Evolutionary conservation across 2,888 invertebrate species (phyloP), one percentile per base, ranked within the genome.

Genomic region (Disparrhopalites patrizii): DNA sequence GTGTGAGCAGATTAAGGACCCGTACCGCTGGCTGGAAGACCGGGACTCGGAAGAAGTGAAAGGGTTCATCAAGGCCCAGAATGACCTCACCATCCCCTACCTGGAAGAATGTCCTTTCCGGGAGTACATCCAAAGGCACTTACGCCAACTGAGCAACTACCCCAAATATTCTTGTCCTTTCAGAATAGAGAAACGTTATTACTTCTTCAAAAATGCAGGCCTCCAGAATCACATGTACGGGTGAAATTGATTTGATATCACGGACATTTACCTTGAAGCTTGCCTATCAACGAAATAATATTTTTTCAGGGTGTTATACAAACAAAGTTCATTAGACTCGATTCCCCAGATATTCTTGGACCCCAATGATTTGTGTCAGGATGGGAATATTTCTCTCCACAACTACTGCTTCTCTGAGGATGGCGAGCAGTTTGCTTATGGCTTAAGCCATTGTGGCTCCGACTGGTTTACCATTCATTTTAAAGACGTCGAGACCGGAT

Each of bases 401-500:
- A 84, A 85, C 69, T 86, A 85, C 51, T 82, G 86, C 30, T 94
- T 93, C 81, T 93, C 95, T 1, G 90, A 96, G 76, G 90, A 98
- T 82, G 96, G 96, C n/a, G 83, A 85, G 76, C 87, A 87, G 27
- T 88, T 92, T 81, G 96, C 96, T 0, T 97, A 96, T 81, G 93
- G 91, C 0, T 82, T 98, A 1, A 93, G 93, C 73, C 86, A 87
- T 68, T 93, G 91, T 79, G 98, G 98, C 0, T 95, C 96, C 1
- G 98, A 99, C 79, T 98, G 98, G 98, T 86, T 89, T 73, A 92
- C 90, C 56, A 91, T 98, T 76, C 87, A 87, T 77, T 86, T 92
- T 74, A 87, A 87, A 74, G 84, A 89, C 81, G 87, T 89, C 0
- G 84, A 83, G 67, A 86, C 81, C 81, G 90, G 90, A 61, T 83